Base-by-base conservation (phyloP, 1,140 invertebrate species). In the Harpegnathos saltator region DNA sequence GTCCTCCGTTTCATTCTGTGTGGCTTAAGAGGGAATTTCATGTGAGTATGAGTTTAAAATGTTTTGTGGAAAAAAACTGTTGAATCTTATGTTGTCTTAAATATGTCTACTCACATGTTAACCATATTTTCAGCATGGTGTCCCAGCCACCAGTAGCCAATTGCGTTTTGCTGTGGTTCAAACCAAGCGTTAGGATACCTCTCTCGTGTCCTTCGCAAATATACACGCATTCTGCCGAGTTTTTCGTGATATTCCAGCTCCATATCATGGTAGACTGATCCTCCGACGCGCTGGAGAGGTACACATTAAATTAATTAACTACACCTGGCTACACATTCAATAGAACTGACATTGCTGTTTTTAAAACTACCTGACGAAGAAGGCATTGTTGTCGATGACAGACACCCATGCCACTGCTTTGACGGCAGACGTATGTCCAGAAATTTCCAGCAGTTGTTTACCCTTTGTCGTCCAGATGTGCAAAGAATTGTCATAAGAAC, bases 61-160 rank as follows among this genome's bases (percentile, higher is more conserved):
- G 9, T 19, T n/a, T 69, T 44, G 9, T 11, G 48, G 0, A 54
- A 11, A 58, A 24, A 54, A 68, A 69, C 1, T 17, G 33, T 5
- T 11, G 3, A 22, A 1, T 48, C n/a, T 4, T 11, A 62, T 50
- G 29, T 65, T n/a, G 33, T 3, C 33, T 63, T 4, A 22, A 22
- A 14, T 19, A 26, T 29, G 2, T 1, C 1, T 83, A 91, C 93
- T 94, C 92, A 96, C 96, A 95, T 24, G 96, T 95, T 71, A 96
- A 97, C 97, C 97, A 98, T 73, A 98, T 94, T 93, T 97, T 97
- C 0, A 98, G 91, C 94, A 97, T 96, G 19, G 95, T 97, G 92
- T 99, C 99, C 98, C 98, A 99, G 33, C 98, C 97, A 50, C 98
- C 98, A 68, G 98, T 98, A n/a, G 97, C 98, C 94, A 99, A 96